Conservation (phyloP, 2,888 invertebrate genomes). For the Dusona sp. region DNA sequence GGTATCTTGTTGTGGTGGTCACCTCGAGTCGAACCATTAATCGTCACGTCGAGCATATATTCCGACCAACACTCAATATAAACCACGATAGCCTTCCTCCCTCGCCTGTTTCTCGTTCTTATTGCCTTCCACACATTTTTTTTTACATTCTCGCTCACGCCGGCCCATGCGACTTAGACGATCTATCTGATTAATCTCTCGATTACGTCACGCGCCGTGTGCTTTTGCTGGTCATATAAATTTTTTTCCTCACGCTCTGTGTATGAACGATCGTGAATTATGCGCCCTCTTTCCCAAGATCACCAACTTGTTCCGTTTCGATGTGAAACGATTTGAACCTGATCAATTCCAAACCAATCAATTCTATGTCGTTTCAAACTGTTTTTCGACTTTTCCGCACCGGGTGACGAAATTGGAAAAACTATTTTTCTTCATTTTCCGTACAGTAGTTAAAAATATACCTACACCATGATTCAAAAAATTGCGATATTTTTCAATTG, state of each 20-base stretch:
- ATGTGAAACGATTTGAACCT: not conserved
- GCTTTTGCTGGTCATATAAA: no score
- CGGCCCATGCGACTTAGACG: conserved; percentile 13
- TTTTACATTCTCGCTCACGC: conserved; percentile 8
- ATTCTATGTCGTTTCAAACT: no score
- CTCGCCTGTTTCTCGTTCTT: not conserved
- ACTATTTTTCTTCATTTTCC: not conserved
- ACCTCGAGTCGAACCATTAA: conserved; percentile 56
- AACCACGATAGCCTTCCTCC: conserved; percentile 4
- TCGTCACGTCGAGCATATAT: conserved; percentile 47
- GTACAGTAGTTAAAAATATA: no score
- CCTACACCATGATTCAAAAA: no score
- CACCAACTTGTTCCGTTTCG: not conserved
- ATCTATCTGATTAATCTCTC: conserved; percentile 58
- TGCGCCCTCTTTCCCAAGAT: not conserved
- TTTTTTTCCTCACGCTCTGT: conserved; percentile 48
- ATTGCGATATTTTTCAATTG: no score
- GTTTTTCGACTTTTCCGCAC: not conserved
- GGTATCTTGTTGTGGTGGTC: conserved; percentile 40
- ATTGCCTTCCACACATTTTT: conserved; percentile 16
- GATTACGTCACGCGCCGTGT: conserved; percentile 66
- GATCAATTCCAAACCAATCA: no score
- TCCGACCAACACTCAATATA: conserved; percentile 43
- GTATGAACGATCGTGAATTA: conserved; percentile 5
- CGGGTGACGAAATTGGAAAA: not conserved